Conservation (phyloP, 2,113 vertebrate genomes). For the Heloderma charlesbogerti region DNA sequence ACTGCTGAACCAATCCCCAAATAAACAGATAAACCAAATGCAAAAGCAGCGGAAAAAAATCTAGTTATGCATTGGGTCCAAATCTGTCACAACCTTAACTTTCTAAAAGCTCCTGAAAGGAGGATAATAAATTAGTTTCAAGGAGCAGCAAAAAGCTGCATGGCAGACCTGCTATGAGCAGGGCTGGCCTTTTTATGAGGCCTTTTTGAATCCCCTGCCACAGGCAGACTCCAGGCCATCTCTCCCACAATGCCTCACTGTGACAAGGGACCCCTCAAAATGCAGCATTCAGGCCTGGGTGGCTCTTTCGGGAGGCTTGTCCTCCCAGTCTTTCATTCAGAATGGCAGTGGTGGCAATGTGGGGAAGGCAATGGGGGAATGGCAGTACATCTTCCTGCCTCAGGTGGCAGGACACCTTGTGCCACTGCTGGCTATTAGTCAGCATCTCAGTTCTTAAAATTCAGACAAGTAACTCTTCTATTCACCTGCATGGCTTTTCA, state of each 20-base stretch:
- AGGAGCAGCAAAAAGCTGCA: neutral
- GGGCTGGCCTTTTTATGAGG: too few relatives aligned
- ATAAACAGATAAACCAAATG: conserved; percentile 5
- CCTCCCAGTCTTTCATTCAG: too few relatives aligned
- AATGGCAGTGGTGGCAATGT: too few relatives aligned
- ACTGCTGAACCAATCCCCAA: neutral
- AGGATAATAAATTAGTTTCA: conserved; percentile 24
- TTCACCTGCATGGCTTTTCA: neutral
- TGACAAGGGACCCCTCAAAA: too few relatives aligned
- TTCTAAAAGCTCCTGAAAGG: neutral
- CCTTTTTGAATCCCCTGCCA: too few relatives aligned
- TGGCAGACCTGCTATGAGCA: neutral
- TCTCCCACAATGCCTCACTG: too few relatives aligned
- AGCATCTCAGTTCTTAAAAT: conserved; percentile 15
- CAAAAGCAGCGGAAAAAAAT: conserved; percentile 10
- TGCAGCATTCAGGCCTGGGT: too few relatives aligned
- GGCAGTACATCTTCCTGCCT: too few relatives aligned
- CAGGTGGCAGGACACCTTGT: too few relatives aligned
- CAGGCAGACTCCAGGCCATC: too few relatives aligned
- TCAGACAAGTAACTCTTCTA: conserved; percentile 3
- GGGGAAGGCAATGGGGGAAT: too few relatives aligned
- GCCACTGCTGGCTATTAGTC: neutral
- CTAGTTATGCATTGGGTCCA: conserved; percentile 14
- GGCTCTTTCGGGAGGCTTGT: too few relatives aligned
- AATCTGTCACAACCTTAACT: neutral